Base-by-base conservation (phyloP, 2,888 invertebrate genomes). In the Spilarctia lutea region DNA sequence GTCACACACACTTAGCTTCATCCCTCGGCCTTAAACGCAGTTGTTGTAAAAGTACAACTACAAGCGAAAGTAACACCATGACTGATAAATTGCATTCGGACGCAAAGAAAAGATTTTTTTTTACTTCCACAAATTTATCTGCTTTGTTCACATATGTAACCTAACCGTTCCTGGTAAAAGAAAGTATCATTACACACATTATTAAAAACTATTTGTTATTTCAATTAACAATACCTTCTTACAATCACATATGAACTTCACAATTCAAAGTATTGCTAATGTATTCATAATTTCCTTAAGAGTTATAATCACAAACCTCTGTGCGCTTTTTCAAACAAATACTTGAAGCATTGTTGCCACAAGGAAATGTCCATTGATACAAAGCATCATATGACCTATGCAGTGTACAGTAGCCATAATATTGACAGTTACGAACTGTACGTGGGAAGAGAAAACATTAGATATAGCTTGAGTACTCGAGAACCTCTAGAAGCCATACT, bases 381-480 rank as follows among this genome's bases (percentile, higher is more conserved):
- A 72, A 63, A 66, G 71, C 65, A 73, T 68, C 68, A n/a, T 65
- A 60, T 75, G 69, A 72, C 48, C 13, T 68, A 56, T 76, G 69
- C 63, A 77, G 35, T 66, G 63, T 73, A 65, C 63, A 78, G 56
- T 73, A 75, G 76, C 83, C 78, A 85, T 81, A 88, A 85, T 86
- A 85, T 89, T 89, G 86, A 88, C 84, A 84, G 82, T 87, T 81
- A 80, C 76, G 68, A 78, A 76, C 73, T 73, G 74, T 74, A 79
- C 84, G 88, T 88, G 88, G 88, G 88, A 85, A 87, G 86, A 71
- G 68, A 86, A 80, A 81, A 86, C 81, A 80, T 79, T 80, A 68
- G 74, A 84, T 78, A 77, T 77, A 81, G 75, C 76, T 78, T 74
- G 81, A 78, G 75, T 72, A 77, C 82, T 85, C 79, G 76, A 87